Evolutionary conservation across 2,888 invertebrate species (phyloP), one percentile per base, ranked within the genome.

Genomic region (Esperia sulphurella): DNA sequence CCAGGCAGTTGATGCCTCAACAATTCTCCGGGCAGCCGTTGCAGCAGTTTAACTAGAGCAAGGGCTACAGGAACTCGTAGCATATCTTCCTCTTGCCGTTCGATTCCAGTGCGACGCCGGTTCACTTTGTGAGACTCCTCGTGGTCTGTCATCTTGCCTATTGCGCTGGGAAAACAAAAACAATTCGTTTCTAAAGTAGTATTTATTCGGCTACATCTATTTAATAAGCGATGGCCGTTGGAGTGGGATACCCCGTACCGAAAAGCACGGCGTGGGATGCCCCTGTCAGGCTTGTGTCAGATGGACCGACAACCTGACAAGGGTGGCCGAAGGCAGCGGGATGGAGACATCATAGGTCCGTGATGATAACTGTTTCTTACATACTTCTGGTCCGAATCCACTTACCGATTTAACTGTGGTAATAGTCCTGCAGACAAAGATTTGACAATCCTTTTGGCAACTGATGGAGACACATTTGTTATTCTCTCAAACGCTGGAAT

Each of bases 1-100:
- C 97, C 95, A 46, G 96, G 94, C 45, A 98, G 80, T 76, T 96
- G 95, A 47, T 92, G 85, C 38, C 95, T 92, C 46, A 98, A 75
- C 50, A 96, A 87, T 52, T 92, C 92, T 45, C 92, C 90, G 0
- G 98, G 98, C 42, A 99, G 83, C 61, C 95, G 94, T 69, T 98
- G 96, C 56, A 99, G 82, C 14, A 99, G 79, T 75, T 98, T 98
- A 0, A 98, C 96, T 47, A 98, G 91, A 0, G 99, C 98, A 47
- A 98, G 82, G 0, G 98, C 97, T 51, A 99, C 94, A 0, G 99
- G 98, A 7, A 98, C 95, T 43, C 97, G 91, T 54, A 96, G 87
- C 61, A 98, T 93, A 68, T 98, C 98, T 55, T 97, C 96, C 65
- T 96, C 95, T 71, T 98, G 98, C n/a, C 95, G 92, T 62, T 94